phyloP scores from a whole-genome alignment of 2,113 vertebrate genomes.

The Oryzias melastigma region DNA sequence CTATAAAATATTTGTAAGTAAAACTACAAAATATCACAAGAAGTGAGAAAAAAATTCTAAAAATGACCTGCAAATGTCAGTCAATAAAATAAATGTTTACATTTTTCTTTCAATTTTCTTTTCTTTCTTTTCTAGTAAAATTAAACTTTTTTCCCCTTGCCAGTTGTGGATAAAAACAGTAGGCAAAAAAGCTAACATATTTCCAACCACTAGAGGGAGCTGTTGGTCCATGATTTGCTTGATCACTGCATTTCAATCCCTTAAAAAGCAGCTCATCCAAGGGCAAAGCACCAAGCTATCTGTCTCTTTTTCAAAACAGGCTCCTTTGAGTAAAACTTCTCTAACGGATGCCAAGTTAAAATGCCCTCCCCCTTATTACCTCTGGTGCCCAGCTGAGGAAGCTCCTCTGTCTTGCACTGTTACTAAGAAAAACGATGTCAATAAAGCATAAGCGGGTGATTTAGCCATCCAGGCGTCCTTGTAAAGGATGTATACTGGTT shows the following conservation, averaged over 20 bases:
- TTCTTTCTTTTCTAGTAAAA: no score
- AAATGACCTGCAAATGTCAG: no score
- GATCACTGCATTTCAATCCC: neutral
- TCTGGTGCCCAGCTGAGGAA: constrained; percentile 47
- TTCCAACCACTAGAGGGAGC: constrained; percentile 63
- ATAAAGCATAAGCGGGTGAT: constrained; percentile 47
- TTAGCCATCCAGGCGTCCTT: constrained; percentile 41
- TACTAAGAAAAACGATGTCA: constrained; percentile 66
- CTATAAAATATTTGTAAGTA: no score
- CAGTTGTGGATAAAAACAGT: neutral
- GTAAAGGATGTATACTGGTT: constrained; percentile 51
- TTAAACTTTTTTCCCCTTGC: neutral
- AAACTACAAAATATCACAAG: no score
- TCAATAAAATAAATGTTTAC: no score
- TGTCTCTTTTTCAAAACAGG: constrained; percentile 7
- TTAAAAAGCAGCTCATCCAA: constrained; percentile 23
- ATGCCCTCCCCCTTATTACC: constrained; percentile 22
- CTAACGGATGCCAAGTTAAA: constrained; percentile 49
- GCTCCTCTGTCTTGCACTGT: constrained; percentile 41
- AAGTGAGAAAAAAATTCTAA: no score
- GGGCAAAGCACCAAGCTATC: constrained; percentile 19
- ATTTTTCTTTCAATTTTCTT: no score
- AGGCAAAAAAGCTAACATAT: neutral
- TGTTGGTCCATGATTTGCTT: constrained; percentile 50
- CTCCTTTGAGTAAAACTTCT: constrained; percentile 43